Base-by-base conservation (phyloP, 1,140 invertebrate species). In the Conopomorpha cramerella region DNA sequence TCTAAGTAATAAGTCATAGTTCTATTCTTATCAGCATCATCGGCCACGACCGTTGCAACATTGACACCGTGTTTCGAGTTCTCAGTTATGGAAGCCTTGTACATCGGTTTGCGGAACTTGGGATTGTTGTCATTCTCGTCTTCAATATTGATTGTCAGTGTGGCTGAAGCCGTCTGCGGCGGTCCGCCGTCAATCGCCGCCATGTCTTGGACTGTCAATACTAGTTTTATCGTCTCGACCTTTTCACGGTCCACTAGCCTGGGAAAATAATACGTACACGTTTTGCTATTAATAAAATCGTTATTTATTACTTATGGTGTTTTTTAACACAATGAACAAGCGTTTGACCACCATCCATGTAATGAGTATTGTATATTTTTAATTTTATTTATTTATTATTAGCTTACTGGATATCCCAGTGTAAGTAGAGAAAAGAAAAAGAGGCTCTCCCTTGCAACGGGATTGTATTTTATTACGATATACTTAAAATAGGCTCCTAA, bases 101-200 rank as follows among this genome's bases (percentile, higher is more conserved):
- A 95, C 43, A 87, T 89, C 0, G 89, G 83, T 46, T 88, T 84
- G 16, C 86, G 78, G 49, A 95, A 95, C 46, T 84, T 84, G 0
- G 94, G 95, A 61, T 90, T 89, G 54, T 97, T 96, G 45, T 98
- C 95, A 55, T 98, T 98, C 38, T 92, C 88, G 59, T 93, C 91
- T 30, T 90, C 84, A 4, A 95, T 82, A 23, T 88, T 68, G 30
- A 95, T 85, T 13, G 83, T 90, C 0, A 95, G 65, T 4, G 82
- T 86, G 0, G 86, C 87, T 82, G 84, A 83, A 7, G 86, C 87
- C 8, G 83, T 84, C 76, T 95, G 93, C 14, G 55, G 65, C 0
- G 66, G 55, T 3, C 77, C 68, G 17, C 85, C 86, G 33, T 83
- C 89, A 15, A 87, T 81, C 0, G 91, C 87, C 0, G 89, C 92